phyloP scores from a whole-genome alignment of 2,113 vertebrate genomes.

The Conger conger region DNA sequence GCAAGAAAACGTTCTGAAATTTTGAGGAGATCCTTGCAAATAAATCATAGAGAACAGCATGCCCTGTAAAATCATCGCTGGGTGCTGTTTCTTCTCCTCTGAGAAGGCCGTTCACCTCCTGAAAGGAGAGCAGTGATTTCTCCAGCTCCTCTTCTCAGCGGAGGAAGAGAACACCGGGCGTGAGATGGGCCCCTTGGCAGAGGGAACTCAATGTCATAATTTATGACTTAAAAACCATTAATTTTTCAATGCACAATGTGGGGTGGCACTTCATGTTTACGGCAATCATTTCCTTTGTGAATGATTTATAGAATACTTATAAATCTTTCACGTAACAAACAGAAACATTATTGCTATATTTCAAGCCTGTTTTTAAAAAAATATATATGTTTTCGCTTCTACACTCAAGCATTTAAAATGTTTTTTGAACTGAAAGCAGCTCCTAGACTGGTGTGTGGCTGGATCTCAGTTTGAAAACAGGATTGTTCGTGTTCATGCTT shows the following conservation, averaged over 20 bases:
- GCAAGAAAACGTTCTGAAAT: slow-evolving; percentile 5
- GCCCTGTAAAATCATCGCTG: background rate
- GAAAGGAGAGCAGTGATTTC: background rate
- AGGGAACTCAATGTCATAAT: slow-evolving; percentile 62
- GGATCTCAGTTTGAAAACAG: background rate
- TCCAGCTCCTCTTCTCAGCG: background rate
- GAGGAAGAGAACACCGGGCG: slow-evolving; percentile 32
- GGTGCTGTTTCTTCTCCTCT: background rate
- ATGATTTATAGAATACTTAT: slow-evolving; percentile 67
- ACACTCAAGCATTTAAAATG: slow-evolving; percentile 9
- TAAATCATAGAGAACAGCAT: too few species aligned
- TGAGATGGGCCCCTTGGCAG: slow-evolving; percentile 40
- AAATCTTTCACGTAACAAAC: slow-evolving; percentile 62
- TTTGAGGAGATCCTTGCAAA: background rate
- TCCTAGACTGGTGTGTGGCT: background rate
- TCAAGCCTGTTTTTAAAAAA: background rate
- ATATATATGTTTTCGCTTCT: slow-evolving; percentile 4
- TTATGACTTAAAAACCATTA: slow-evolving; percentile 69
- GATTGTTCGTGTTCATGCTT: background rate
- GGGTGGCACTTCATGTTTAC: slow-evolving; percentile 68
- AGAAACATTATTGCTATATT: slow-evolving; percentile 36
- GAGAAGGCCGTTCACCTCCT: background rate
- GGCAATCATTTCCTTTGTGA: slow-evolving; percentile 69
- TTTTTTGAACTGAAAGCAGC: background rate
- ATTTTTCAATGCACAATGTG: slow-evolving; percentile 68